Evolutionary conservation across 2,888 invertebrate species (phyloP), one percentile per base, ranked within the genome.

Genomic region (Euproctis similis): DNA sequence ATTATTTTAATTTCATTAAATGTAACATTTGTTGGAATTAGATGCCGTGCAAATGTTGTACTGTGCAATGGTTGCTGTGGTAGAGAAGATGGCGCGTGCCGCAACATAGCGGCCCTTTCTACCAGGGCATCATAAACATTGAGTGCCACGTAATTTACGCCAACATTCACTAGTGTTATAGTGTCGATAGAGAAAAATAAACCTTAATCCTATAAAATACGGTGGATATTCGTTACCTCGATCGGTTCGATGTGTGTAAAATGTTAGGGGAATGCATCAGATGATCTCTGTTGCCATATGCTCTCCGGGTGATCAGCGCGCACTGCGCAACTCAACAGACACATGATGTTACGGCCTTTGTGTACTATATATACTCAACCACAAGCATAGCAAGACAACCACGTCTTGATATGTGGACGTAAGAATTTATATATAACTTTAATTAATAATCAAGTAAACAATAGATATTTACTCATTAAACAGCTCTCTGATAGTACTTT

Each of bases 261-360:
- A 34, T 46, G 36, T 51, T 50, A 54, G 52, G 59, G 62, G 64
- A 72, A 72, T 71, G 62, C 65, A 46, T 55, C 18, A 35, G 40
- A 38, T 32, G 58, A 46, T 61, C 63, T 54, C 59, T 47, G 24
- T 29, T 37, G 33, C 31, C 39, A 44, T 68, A 76, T 82, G 81
- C 29, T 62, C 30, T 56, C 82, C 81, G 60, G 64, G 80, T 84
- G 59, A 46, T 45, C 71, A 77, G 76, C 82, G 81, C 82, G 80
- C 78, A 82, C 75, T 82, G 82, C 82, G 82, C 82, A 84, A 84
- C 81, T 84, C 82, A 74, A 75, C 69, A 68, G 76, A 76, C 72
- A 74, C 63, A 67, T 64, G 61, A 75, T 76, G 75, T 76, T 73
- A 74, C 57, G 55, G 57, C 60, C 63, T 62, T 54, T 31, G 18